Conservation (phyloP, 23 tunicate species). For the Trididemnum clinides region DNA sequence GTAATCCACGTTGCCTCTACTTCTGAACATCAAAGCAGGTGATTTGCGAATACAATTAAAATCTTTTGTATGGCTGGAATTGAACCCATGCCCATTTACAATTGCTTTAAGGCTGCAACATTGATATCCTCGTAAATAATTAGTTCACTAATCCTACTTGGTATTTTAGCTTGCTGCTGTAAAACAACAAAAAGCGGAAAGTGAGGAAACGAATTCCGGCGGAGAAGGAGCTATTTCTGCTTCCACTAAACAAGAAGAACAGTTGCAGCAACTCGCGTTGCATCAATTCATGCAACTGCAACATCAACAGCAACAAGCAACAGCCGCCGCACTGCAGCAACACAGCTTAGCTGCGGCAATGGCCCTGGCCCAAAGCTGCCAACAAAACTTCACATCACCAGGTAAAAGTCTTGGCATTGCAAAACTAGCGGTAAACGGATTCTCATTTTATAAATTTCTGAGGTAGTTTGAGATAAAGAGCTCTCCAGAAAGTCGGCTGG, state of each 20-base stretch:
- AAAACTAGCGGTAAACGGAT: no score
- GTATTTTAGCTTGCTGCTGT: constrained; percentile 57
- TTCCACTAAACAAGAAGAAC: constrained; percentile 55
- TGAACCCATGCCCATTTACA: no score
- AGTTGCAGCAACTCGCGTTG: constrained; percentile 84
- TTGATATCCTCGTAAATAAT: neutral
- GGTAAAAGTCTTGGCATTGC: no score
- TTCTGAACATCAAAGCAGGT: no score
- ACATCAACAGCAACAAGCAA: constrained; percentile 81
- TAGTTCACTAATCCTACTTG: neutral
- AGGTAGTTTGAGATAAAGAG: no score
- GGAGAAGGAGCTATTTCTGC: no score
- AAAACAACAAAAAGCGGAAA: constrained; percentile 59
- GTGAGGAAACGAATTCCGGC: constrained; percentile 7
- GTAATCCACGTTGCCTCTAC: no score
- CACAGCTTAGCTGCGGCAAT: constrained; percentile 79
- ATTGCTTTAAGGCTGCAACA: no score
- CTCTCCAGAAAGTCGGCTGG: no score
- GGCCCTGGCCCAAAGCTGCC: constrained; percentile 74
- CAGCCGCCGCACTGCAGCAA: constrained; percentile 75
- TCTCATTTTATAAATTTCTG: no score
- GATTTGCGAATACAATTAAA: no score
- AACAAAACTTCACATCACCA: constrained; percentile 2
- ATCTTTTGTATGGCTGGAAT: no score
- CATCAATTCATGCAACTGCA: constrained; percentile 95